Evolutionary conservation across 2,797 vertebrate genomes (phyloP).

Genomic region (Sebastes ruberrimus): DNA sequence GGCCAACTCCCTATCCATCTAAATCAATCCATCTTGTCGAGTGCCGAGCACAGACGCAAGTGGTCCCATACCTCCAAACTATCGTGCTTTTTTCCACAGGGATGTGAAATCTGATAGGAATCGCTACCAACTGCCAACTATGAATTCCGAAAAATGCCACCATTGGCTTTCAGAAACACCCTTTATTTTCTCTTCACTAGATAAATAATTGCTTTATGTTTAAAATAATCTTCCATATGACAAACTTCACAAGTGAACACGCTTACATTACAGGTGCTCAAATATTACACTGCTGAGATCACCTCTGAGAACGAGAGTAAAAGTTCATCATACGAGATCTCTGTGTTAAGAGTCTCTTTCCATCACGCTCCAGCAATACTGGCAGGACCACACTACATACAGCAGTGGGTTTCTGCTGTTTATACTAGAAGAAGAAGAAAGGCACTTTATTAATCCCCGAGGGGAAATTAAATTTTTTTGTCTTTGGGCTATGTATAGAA

Average conservation of each 20-base stretch:
- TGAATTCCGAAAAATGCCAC: not conserved
- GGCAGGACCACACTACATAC: no score
- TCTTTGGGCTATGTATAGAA: no score
- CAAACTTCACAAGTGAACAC: not conserved
- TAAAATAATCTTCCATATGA: not conserved
- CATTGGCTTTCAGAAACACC: not conserved
- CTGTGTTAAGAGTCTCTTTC: no score
- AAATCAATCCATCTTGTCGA: not conserved
- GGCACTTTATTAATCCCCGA: accelerated
- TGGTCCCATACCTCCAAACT: not conserved
- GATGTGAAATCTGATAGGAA: not conserved
- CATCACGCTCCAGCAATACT: no score
- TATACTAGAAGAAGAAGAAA: no score
- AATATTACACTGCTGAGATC: not conserved
- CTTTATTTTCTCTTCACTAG: not conserved
- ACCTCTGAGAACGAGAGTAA: no score
- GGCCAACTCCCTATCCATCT: not conserved
- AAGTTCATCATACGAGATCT: no score
- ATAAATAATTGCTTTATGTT: not conserved
- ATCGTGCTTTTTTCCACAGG: not conserved
- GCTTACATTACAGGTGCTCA: no score
- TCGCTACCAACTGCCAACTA: not conserved
- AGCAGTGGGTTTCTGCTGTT: no score
- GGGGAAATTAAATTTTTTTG: no score
- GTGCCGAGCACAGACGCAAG: not conserved